These are phyloP conservation scores for Serinus canaria DNA, from an alignment of 2,113 vertebrate species.

Conservation along the genomic window DNA sequence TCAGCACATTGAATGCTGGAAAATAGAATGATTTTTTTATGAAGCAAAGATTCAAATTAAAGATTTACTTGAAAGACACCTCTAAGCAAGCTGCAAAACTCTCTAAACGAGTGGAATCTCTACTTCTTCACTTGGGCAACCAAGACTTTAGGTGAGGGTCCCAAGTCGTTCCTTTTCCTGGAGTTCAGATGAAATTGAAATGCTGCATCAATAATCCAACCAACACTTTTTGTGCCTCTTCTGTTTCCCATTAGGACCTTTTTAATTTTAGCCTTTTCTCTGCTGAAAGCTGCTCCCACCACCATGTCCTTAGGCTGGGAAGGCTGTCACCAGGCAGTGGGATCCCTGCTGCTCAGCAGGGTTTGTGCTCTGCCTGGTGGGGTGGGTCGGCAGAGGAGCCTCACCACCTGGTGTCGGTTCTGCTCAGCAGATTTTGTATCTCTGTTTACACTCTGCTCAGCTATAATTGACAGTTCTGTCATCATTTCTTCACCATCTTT, in stretches of 20 bases:
- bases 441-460: constrained; percentile 63
- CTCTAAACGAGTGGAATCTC: neutral
- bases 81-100: neutral
- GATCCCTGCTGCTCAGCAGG: neutral
- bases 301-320: neutral
- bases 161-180: neutral
- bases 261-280: neutral
- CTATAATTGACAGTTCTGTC: constrained; percentile 72
- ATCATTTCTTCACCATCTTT: constrained; percentile 63
- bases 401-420: constrained; percentile 21
- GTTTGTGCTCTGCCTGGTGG: neutral
- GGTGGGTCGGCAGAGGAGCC: neutral
- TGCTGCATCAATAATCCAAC: neutral
- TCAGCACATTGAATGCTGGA: neutral
- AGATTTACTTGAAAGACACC: neutral
- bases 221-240: neutral
- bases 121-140: neutral
- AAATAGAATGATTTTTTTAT: neutral
- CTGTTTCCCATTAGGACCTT: neutral
- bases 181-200: neutral
- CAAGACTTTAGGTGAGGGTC: neutral
- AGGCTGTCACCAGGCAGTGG: neutral
- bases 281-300: neutral
- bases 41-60: neutral
- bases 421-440: constrained; percentile 56